Conservation (phyloP, 2,797 vertebrate genomes). For the Sarcoramphus papa region DNA sequence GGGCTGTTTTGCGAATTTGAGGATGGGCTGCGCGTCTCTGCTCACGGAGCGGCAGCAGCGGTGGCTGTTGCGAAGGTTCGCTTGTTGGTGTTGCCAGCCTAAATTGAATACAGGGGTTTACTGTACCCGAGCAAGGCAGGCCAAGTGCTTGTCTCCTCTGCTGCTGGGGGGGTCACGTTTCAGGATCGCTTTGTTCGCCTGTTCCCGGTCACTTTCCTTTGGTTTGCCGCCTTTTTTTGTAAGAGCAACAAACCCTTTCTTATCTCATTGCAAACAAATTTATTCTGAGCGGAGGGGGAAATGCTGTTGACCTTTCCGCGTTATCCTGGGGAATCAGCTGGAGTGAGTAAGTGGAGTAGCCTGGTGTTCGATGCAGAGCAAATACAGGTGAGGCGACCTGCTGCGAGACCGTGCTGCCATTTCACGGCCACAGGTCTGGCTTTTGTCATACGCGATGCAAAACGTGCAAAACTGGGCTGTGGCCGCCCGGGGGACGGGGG, state of each 20-base stretch:
- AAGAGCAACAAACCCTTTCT: not conserved
- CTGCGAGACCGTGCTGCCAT: not conserved
- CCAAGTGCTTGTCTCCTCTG: rapidly evolving
- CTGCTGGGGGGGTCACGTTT: too few relatives aligned
- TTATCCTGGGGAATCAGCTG: not conserved
- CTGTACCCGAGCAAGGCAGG: rapidly evolving
- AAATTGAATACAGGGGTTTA: rapidly evolving
- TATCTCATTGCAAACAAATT: not conserved
- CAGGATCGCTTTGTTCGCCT: not conserved
- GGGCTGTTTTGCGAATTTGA: not conserved
- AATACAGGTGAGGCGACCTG: not conserved
- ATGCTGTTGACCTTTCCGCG: rapidly evolving
- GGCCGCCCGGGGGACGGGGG: too few relatives aligned
- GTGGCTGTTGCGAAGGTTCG: not conserved
- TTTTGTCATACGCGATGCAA: not conserved
- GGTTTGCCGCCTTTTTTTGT: not conserved
- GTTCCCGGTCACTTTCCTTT: not conserved
- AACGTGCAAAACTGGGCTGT: not conserved
- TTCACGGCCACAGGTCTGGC: not conserved
- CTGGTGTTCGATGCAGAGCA: not conserved
- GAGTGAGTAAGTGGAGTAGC: not conserved
- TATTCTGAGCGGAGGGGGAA: not conserved
- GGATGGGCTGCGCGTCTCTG: not conserved
- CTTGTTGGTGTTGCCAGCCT: not conserved
- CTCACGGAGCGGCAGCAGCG: rapidly evolving